Base-by-base conservation (phyloP, 2,888 invertebrate species). In the Lissocephala sabroskyi region DNA sequence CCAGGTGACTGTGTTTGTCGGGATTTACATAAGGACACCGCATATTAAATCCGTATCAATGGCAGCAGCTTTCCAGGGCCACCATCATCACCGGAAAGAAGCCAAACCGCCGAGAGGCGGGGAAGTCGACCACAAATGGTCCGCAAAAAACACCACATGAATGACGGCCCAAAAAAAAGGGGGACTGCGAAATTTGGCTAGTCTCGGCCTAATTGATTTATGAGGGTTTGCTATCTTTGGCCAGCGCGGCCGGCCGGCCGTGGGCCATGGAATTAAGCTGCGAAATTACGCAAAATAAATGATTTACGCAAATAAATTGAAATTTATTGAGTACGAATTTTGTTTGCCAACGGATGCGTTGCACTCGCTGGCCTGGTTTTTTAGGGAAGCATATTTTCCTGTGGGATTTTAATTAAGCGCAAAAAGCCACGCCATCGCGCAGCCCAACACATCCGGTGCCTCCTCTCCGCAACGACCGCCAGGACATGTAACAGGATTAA, bases 291-390 rank as follows among this genome's bases (percentile, higher is more conserved):
- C 56, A 75, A 80, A 80, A 81, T 79, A 82, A 82, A 82, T 82
- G 80, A 81, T 82, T 81, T 82, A 82, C 81, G 73, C 78, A 82
- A 82, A 80, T 81, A 82, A 82, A 82, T 82, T 75, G 77, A 66
- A 79, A 81, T 80, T 79, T 80, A 76, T 80, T 65, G 79, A 79
- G 61, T 56, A 52, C 62, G 52, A 65, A 55, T 65, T 54, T 54
- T 49, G 17, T 29, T 28, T 45, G 35, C 17, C 13, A 14, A 11
- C 33, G 33, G 13, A 13, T 13, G 49, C 63, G 62, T 55, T 56
- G 23, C 23, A 23, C 7, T 23, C 4, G 23, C 23, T 23, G 3
- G 73, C 67, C 61, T 56, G 57, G 60, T 61, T 67, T 62, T 39
- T 61, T 58, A 36, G 63, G 19, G 56, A 28, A 55, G 45, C 49